Base-by-base conservation (phyloP, 2,113 vertebrate species). In the Vireo altiloquus region DNA sequence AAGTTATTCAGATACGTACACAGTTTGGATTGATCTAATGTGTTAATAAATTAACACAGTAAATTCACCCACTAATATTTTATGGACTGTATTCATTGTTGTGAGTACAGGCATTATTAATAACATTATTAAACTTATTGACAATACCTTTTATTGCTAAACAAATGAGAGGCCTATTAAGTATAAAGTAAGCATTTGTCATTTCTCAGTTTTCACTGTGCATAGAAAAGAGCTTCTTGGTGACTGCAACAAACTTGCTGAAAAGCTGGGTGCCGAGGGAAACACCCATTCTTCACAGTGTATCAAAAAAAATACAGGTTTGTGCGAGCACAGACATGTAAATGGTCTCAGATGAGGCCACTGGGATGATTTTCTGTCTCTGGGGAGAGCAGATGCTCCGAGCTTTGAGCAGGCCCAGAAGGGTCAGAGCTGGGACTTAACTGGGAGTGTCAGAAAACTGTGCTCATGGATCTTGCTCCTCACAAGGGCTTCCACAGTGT, bases 381-480 rank as follows among this genome's bases (percentile, higher is more conserved):
- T 11, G 8, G 44, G 15, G 39, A n/a, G 30, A 71, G 16, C 7
- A 42, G 37, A 25, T 27, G 28, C 69, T 87, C 53, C 74, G 54
- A 69, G 61, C 28, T 52, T 44, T 3, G 17, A 65, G 50, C 44
- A 39, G 18, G 17, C 12, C 28, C 35, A 17, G 35, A 46, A 68
- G 27, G 11, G 15, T 47, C 0, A 0, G 37, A 71, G 33, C 39
- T 0, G 0, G 5, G 21, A 31, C 19, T 77, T 47, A 39, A 50
- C 1, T 70, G 78, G 18, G 9, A 6, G 12, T 1, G 2, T 56
- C 28, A 42, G 30, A 74, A 69, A 57, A 44, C 21, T 31, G 13
- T 81, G 63, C 39, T 4, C 3, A 7, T 17, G 28, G 42, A 28
- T 75, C 46, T 50, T 40, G 37, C 20, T 44, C 15, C 11, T 13